Evolutionary conservation across 2,888 invertebrate species (phyloP), one percentile per base, ranked within the genome.

Genomic region (Cerastoderma edule): DNA sequence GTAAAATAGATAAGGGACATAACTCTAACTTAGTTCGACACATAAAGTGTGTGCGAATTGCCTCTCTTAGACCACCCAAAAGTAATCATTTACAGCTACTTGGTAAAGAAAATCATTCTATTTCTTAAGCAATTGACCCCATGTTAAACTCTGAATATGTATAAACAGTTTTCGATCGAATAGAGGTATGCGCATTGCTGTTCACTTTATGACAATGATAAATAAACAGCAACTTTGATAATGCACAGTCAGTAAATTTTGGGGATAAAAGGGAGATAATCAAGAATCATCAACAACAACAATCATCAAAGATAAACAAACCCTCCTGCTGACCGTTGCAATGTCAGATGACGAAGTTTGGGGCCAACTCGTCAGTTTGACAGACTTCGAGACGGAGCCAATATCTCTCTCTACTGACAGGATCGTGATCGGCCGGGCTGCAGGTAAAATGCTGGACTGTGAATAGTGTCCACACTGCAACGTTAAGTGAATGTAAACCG

Each of bases 301-400:
- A n/a, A 16, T 46, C 19, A 54, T 16, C 24, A 1, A 44, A 53
- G 22, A 53, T 8, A 8, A 22, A 53, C 53, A 53, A 22, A 8
- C 13, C 8, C 16, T 19, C 13, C 8, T 8, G 19, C 22, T 24
- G 1, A n/a, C 46, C n/a, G 16, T 46, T 46, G 48, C 0, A 53
- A 78, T 78, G 76, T 44, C 66, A 33, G 72, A 65, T 16, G 74
- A 77, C 5, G 80, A 70, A 22, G 60, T 78, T 33, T 89, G 89
- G 89, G 87, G 85, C 2, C 89, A 89, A 74, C 78, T 89, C 30
- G 89, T 89, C 30, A 87, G 86, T 66, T 64, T 86, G 27, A 86
- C 85, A 16, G 86, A 87, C 60, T 56, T 81, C 39, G 82, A 83
- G 4, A 67, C 80, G 10, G 79, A 79, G 8, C 87, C 85, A 19